These are phyloP conservation scores for Erebia aethiops DNA, from an alignment of 2,888 invertebrate genomes.

Conservation along the genomic window DNA sequence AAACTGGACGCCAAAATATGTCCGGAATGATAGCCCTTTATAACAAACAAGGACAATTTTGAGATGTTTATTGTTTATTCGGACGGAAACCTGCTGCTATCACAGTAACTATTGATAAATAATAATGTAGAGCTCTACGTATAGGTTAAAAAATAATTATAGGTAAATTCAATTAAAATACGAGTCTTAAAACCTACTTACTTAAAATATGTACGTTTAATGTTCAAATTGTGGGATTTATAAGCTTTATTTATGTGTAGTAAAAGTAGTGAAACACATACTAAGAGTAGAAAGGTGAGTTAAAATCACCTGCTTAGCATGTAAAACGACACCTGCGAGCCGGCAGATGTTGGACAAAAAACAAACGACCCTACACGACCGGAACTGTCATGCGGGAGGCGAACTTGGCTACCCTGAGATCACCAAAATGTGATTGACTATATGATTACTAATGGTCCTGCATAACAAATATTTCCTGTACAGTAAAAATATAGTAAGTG, in stretches of 20 bases:
- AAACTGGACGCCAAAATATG: slow-evolving; percentile 24
- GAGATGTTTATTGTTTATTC: background rate
- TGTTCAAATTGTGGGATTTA: slow-evolving; percentile 23
- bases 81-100: background rate
- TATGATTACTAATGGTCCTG: slow-evolving; percentile 8
- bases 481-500: too few relatives aligned
- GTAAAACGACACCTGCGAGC: slow-evolving; percentile 74
- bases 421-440: slow-evolving; percentile 14
- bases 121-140: too few relatives aligned
- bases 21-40: slow-evolving; percentile 27
- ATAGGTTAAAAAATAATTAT: too few relatives aligned
- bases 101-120: too few relatives aligned
- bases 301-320: slow-evolving; percentile 78
- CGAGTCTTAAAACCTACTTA: background rate
- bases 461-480: background rate
- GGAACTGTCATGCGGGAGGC: slow-evolving; percentile 48
- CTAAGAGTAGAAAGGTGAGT: slow-evolving; percentile 57
- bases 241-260: slow-evolving; percentile 23
- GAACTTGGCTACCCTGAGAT: slow-evolving; percentile 40
- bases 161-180: too few relatives aligned
- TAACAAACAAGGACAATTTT: slow-evolving; percentile 16
- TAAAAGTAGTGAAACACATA: slow-evolving; percentile 31
- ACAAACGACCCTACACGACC: slow-evolving; percentile 52
- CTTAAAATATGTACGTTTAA: background rate
- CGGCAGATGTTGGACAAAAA: slow-evolving; percentile 75